Evolutionary conservation across 2,113 vertebrate species (phyloP).

Genomic region (Burhinus oedicnemus): DNA sequence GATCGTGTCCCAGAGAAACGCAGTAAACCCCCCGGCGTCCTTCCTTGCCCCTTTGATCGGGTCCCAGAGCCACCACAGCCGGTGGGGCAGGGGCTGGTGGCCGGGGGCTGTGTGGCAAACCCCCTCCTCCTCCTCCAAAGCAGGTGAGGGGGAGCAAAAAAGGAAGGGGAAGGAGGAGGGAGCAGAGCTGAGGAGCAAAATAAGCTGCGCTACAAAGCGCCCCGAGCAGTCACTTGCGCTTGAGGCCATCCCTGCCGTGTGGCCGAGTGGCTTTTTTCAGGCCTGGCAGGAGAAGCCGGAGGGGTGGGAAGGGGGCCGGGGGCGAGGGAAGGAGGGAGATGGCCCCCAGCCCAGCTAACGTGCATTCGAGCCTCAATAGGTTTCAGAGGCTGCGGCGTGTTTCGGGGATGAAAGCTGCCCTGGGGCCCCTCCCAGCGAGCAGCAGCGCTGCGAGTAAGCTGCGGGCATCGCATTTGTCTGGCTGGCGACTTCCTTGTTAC

Average conservation of each 20-base stretch:
- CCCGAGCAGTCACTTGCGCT: conserved; percentile 13
- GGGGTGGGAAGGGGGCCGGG: neutral
- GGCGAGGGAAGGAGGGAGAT: neutral
- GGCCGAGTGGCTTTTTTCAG: conserved; percentile 26
- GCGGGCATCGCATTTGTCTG: neutral
- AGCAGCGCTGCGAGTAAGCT: neutral
- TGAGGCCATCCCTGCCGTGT: conserved; percentile 21
- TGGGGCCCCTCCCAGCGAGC: conserved; percentile 40
- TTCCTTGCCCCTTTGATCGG: neutral
- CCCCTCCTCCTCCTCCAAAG: neutral
- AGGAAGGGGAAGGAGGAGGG: neutral
- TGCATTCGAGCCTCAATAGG: neutral
- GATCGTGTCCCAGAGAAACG: neutral
- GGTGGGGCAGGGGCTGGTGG: neutral
- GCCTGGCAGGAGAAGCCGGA: conserved; percentile 4
- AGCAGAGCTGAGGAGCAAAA: neutral
- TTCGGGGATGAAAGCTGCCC: conserved; percentile 48
- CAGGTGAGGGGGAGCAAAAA: neutral
- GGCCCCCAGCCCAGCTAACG: accelerated
- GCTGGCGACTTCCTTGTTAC: neutral
- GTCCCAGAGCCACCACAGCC: neutral
- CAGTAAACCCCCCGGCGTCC: accelerated
- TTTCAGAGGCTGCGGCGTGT: neutral
- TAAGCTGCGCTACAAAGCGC: neutral
- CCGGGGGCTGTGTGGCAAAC: neutral